Base-by-base conservation (phyloP, 2,113 vertebrate genomes). In the Hyperopisus bebe region DNA sequence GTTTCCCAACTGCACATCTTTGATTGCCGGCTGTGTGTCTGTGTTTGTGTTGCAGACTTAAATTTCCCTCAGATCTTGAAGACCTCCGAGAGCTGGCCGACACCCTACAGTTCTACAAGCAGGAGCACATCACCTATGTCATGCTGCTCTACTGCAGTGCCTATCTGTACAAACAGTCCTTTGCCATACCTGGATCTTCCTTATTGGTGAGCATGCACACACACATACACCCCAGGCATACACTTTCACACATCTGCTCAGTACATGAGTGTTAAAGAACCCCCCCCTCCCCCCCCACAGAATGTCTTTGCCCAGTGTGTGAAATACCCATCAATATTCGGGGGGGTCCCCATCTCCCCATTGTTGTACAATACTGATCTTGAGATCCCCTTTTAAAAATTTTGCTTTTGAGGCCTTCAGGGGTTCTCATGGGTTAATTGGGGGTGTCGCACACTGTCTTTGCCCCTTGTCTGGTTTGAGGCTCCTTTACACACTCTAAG, bases 81-180 rank as follows among this genome's bases (percentile, higher is more conserved):
- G 97, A 98, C 93, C 95, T 99, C 86, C 96, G 95, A 85, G 96
- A 98, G 70, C 94, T 99, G 90, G 97, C 98, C 0, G 96, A 96
- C 31, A 95, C 95, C 91, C 95, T 99, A 90, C 95, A 95, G 91
- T 97, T 97, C 77, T 99, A 99, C 91, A 97, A 97, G 92, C 93
- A 91, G 88, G 96, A 98, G 90, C 97, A 99, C 91, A 93, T 96
- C 5, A 90, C 94, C 90, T 97, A 98, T 10, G 97, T 99, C 35
- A 94, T 98, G 91, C 92, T 98, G 89, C 96, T 99, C 17, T 99
- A 97, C 96, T 98, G 97, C 88, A 97, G 96, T 10, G 98, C 98
- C 6, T 99, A 99, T 94, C 96, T 99, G 47, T 99, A 99, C 94
- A 99, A 99, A 80, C 98, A 99, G 95, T 97, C 96, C 90, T 99